A percentile compares a stretch with the other conserved stretches of the same genome.
Conservation (phyloP, 2,888 invertebrate genomes). For the Apantesis nais region DNA sequence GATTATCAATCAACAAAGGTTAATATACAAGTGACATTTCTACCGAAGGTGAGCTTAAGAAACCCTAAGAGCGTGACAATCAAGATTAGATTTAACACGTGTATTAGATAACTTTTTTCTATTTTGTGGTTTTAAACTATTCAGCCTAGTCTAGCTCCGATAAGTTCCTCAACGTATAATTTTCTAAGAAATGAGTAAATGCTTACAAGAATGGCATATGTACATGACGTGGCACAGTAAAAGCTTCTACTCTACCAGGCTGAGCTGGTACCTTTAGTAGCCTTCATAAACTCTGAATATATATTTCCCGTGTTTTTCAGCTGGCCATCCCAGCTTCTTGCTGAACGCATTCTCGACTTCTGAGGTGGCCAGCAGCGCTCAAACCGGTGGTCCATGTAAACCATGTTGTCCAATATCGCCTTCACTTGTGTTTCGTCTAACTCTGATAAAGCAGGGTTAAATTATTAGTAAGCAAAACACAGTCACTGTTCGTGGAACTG, state of each 20-base stretch:
- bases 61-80: no score
- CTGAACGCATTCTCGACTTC: conserved; percentile 55
- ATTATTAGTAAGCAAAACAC: conserved; percentile 56
- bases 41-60: background rate
- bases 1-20: background rate
- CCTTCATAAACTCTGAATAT: conserved; percentile 71
- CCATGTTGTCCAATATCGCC: conserved; percentile 76
- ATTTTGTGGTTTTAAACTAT: background rate
- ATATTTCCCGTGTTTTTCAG: conserved; percentile 68
- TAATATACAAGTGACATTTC: background rate
- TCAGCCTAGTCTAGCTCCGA: no score
- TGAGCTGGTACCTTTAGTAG: conserved; percentile 73
- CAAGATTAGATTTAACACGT: background rate
- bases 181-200: background rate
- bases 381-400: conserved; percentile 68
- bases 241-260: conserved; percentile 62
- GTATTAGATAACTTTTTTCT: background rate
- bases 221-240: conserved; percentile 38
- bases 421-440: conserved; percentile 77
- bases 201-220: conserved; percentile 25
- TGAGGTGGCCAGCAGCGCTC: conserved; percentile 75
- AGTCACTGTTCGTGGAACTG: conserved; percentile 15
- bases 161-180: background rate
- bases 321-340: conserved; percentile 71
- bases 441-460: conserved; percentile 73